These are phyloP conservation scores for Arnoldichthys spilopterus DNA, from an alignment of 2,797 vertebrate genomes.

Conservation along the genomic window DNA sequence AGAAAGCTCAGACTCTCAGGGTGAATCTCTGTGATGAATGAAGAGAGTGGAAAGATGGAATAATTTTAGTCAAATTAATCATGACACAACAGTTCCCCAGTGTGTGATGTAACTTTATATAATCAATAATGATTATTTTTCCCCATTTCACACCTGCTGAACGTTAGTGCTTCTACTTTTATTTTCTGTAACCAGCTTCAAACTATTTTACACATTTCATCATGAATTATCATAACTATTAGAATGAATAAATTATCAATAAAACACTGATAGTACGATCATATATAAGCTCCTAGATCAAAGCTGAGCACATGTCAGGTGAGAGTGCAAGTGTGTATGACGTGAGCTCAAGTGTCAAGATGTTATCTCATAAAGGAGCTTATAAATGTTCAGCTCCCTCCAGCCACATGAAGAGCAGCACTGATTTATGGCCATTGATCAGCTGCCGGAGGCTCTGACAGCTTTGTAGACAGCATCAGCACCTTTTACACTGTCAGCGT, in stretches of 20 bases:
- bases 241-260: conserved; percentile 23
- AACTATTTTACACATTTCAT: no score
- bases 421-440: conserved; percentile 84
- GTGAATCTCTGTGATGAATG: no score
- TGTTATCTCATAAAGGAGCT: conserved; percentile 81
- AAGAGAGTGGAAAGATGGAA: no score
- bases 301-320: conserved; percentile 21
- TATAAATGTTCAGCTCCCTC: conserved; percentile 81
- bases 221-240: conserved; percentile 32
- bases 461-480: conserved; percentile 79
- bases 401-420: conserved; percentile 75
- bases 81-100: no score
- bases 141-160: no score
- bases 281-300: conserved; percentile 27
- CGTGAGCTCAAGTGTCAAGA: conserved; percentile 76
- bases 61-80: no score
- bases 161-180: no score
- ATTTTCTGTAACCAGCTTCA: no score
- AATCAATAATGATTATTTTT: no score
- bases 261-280: conserved; percentile 20
- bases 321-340: conserved; percentile 67
- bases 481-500: conserved; percentile 65
- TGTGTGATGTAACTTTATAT: no score
- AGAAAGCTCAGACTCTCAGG: no score
- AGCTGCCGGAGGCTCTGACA: conserved; percentile 72